Conservation (phyloP, 2,113 vertebrate genomes). For the Taxidea taxus region DNA sequence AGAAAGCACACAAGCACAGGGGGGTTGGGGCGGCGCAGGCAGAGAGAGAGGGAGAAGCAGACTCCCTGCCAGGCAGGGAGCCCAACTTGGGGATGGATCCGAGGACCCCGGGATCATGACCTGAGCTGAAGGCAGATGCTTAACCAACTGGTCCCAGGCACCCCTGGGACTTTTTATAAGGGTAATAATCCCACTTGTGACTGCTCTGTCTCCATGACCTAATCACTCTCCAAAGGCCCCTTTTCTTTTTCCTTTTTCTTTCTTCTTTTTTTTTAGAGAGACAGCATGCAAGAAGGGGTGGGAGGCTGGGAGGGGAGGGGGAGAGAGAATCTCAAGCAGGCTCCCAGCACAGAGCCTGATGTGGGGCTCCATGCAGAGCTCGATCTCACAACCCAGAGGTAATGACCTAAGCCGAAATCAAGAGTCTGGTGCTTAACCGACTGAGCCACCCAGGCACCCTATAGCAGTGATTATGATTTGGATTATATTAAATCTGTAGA, state of each 20-base stretch:
- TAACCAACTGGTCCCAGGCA: too few relatives aligned
- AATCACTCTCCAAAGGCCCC: not conserved
- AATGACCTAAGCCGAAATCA: not conserved
- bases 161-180: not conserved
- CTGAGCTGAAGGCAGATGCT: too few relatives aligned
- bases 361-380: not conserved
- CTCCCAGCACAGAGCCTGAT: not conserved
- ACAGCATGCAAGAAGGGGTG: not conserved
- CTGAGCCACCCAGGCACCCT: too few relatives aligned
- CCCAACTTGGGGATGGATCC: too few relatives aligned
- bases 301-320: not conserved
- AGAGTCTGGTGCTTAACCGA: not conserved
- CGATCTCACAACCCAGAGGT: not conserved
- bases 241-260: not conserved
- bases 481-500: not conserved
- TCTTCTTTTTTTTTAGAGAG: not conserved
- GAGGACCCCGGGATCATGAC: too few relatives aligned
- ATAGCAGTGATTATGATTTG: not conserved
- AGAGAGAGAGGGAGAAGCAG: too few relatives aligned
- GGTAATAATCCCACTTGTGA: not conserved
- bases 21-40: too few relatives aligned
- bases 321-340: not conserved
- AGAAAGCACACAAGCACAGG: too few relatives aligned
- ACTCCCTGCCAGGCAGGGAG: too few relatives aligned
- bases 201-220: not conserved